phyloP scores from a whole-genome alignment of 2,797 vertebrate genomes.

The Diglossa cyanea region DNA sequence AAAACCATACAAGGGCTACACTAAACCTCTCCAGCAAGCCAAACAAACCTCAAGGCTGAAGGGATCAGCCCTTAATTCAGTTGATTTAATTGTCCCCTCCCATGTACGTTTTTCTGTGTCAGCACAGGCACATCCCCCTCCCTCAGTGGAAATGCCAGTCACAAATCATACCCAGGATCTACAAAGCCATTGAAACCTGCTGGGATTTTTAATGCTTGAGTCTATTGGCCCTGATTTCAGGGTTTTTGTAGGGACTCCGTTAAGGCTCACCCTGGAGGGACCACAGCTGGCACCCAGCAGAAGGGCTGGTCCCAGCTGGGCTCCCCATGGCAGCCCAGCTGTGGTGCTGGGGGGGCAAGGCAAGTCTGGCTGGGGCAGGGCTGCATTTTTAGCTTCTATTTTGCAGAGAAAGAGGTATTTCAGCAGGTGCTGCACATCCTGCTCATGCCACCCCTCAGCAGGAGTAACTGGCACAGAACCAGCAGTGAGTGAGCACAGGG shows the following conservation, averaged over 20 bases:
- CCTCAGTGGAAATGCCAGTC: not conserved
- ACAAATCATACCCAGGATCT: not conserved
- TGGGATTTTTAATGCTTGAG: not conserved
- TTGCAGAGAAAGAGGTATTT: not conserved
- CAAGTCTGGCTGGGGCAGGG: not conserved
- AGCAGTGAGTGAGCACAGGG: accelerated
- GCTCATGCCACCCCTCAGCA: not conserved
- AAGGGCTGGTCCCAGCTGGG: not conserved
- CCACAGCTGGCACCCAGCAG: not conserved
- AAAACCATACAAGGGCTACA: not conserved
- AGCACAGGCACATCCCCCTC: not conserved
- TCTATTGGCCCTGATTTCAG: not conserved
- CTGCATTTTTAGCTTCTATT: not conserved
- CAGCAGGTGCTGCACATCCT: not conserved
- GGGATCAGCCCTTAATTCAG: constrained; percentile 20
- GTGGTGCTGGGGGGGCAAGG: not conserved
- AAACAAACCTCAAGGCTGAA: constrained; percentile 57
- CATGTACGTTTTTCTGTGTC: not conserved
- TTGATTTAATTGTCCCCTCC: constrained; percentile 27
- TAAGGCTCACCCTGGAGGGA: not conserved
- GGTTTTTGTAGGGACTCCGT: not conserved
- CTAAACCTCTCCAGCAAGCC: constrained; percentile 14
- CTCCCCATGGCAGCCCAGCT: accelerated
- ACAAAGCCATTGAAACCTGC: not conserved
- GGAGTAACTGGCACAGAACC: not conserved